Evolutionary conservation across 2,797 vertebrate genomes (phyloP), one percentile per base, ranked within the genome.

Genomic region (Anguilla anguilla): DNA sequence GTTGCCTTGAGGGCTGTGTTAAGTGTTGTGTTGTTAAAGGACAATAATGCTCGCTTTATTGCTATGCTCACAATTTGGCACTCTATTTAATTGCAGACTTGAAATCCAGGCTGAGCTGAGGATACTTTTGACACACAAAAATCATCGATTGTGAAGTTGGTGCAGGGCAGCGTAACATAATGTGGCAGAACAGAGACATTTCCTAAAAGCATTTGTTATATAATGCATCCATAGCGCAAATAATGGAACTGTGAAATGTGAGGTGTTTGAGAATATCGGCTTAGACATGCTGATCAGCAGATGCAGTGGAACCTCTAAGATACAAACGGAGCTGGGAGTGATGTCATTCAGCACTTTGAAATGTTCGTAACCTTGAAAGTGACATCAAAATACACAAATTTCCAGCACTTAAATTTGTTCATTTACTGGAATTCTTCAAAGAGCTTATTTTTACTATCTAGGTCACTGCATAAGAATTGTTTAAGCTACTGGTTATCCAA

Each of bases 31-130:
- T 3, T 39, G 28, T 35, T 39, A 74, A 35, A 5, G 69, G 28
- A 31, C 22, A 74, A 74, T 74, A 4, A 74, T 35, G 19, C 31
- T 6, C 4, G 13, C 35, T 39, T 35, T 31, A 74, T 74, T 74
- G n/a, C 72, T 39, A 31, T 74, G 31, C 39, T 39, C 72, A 19
- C 72, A 74, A 39, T 74, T 72, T 72, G 28, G 9, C 19, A n/a
- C 69, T 72, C 28, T 72, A 28, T 72, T 72, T 72, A 72, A 72
- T 72, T 72, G 28, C 69, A 15, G 35, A 74, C 72, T 74, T 74
- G 28, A 39, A 74, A 74, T 39, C 72, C 72, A 74, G 3, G 9
- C 3, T 74, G 22, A 67, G 10, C 25, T 15, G 72, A 5, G 72
- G 31, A 74, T 74, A 13, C 31, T 74, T 39, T 74, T 13, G 2